Base-by-base conservation (phyloP, 2,797 vertebrate genomes). In the Takifugu rubripes region DNA sequence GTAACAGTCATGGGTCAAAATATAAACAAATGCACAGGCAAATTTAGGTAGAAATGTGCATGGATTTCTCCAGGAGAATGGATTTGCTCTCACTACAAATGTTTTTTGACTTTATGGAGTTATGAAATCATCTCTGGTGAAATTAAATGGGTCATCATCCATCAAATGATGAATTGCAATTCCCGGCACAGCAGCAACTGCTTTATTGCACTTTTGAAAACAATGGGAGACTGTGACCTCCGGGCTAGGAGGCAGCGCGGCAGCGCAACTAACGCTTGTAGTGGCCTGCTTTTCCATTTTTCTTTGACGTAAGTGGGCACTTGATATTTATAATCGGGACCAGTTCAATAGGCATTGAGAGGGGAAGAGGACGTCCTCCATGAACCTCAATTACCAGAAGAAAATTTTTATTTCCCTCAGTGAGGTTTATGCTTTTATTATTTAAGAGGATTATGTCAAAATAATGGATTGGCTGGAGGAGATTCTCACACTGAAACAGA, bases 141-240 rank as follows among this genome's bases (percentile, higher is more conserved):
- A 79, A 84, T 79, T 68, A 83, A 83, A 74, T 54, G 56, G 57
- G 62, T 74, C 64, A 25, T 73, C 80, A 81, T 88, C 77, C 75
- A 81, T 88, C 81, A 77, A 57, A 65, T 78, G 84, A 85, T 79
- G 77, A 73, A 86, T 83, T 77, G 45, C 7, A 4, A 77, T 74
- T 60, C 51, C 71, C 46, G 0, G 36, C 9, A 59, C 52, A 43
- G 68, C 57, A 78, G 36, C 62, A 47, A 75, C 72, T 62, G 73
- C 64, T 76, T 82, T 77, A 77, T 60, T 79, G 74, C 68, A 75
- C 49, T 77, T 80, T 55, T 61, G 58, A 64, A 74, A 86, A 85
- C 78, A 82, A 84, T 77, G 49, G 78, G 64, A 54, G 43, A 45
- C 25, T 56, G 48, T 53, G 75, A 82, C 78, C 77, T 72, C 52